These are phyloP conservation scores for Notarius quadriscutis DNA, from an alignment of 2,113 vertebrate species.

Conservation along the genomic window DNA sequence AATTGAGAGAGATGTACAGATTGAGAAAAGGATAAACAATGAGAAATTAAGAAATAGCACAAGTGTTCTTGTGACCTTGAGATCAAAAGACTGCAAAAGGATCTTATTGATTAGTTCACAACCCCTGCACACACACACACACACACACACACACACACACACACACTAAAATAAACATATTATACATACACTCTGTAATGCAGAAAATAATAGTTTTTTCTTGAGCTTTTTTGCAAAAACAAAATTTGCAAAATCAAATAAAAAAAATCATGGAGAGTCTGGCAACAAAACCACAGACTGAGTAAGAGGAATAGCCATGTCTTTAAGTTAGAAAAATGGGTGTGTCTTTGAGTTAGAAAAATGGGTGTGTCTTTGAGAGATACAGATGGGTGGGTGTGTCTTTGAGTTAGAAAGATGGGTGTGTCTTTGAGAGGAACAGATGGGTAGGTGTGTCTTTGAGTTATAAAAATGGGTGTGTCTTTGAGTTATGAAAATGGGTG, in stretches of 20 bases:
- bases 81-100: neutral
- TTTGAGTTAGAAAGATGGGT: neutral
- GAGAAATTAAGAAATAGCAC: neutral
- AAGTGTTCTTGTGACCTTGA: neutral
- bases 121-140: neutral
- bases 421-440: neutral
- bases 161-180: neutral
- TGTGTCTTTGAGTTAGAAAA: neutral
- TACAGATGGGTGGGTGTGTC: neutral
- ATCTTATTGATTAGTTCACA: slow-evolving; percentile 16
- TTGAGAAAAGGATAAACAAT: neutral
- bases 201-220: neutral
- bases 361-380: neutral
- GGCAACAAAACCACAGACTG: slow-evolving; percentile 17
- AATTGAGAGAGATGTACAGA: neutral
- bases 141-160: slow-evolving; percentile 10
- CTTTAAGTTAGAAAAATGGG: neutral
- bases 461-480: no score
- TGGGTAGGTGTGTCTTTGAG: no score
- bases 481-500: no score
- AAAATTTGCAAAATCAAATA: neutral
- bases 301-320: neutral
- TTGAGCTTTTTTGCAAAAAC: neutral
- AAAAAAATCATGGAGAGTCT: neutral
- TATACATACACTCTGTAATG: neutral